These are phyloP conservation scores for Drosophila austrosaltans DNA, from an alignment of 2,888 invertebrate species.

Conservation along the genomic window DNA sequence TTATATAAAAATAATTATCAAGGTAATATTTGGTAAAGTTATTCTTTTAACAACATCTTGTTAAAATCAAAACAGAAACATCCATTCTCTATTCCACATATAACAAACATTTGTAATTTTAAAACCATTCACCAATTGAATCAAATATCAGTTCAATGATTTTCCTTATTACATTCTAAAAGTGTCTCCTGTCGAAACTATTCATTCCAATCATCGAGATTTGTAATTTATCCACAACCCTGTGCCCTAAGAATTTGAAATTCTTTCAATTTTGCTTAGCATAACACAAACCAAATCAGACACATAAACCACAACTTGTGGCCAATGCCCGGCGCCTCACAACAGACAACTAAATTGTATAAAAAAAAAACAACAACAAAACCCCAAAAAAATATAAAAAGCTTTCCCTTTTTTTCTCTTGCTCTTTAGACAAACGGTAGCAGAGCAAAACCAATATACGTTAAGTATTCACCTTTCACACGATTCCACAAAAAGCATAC, in stretches of 20 bases:
- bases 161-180: conserved; percentile 5
- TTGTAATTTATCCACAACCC: conserved; percentile 11
- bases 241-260: not conserved
- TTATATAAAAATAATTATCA: too few relatives aligned
- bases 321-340: conserved; percentile 62
- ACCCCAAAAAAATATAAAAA: conserved; percentile 34
- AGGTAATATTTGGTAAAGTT: too few relatives aligned
- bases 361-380: conserved; percentile 40
- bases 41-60: too few relatives aligned
- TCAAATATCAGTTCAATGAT: not conserved
- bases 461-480: conserved; percentile 68
- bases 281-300: conserved; percentile 28
- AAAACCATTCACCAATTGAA: too few relatives aligned
- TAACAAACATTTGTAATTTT: too few relatives aligned
- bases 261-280: not conserved
- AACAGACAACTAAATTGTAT: conserved; percentile 2
- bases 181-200: conserved; percentile 8
- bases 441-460: conserved; percentile 25
- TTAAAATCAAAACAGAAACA: too few relatives aligned
- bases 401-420: conserved; percentile 72
- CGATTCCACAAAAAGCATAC: conserved; percentile 57
- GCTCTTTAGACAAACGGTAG: conserved; percentile 59
- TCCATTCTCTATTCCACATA: too few relatives aligned
- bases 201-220: conserved; percentile 4
- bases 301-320: conserved; percentile 52